These are phyloP conservation scores for Piezodorus guildinii DNA, from an alignment of 1,140 invertebrate species.

Conservation along the genomic window DNA sequence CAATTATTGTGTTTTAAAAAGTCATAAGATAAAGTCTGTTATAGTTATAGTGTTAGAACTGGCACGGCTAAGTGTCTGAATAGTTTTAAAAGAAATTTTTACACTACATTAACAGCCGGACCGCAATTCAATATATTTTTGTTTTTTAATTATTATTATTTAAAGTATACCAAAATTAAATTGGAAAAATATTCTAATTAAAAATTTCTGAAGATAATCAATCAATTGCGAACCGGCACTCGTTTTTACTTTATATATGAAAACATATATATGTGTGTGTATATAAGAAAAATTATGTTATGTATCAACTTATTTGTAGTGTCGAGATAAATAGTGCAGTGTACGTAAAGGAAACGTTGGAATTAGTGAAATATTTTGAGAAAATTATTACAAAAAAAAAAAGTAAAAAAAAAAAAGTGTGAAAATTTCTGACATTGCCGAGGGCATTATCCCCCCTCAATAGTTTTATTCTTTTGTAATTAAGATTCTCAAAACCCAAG, in stretches of 20 bases:
- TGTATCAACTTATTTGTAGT: slow-evolving; percentile 13
- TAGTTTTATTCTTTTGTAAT: slow-evolving; percentile 8
- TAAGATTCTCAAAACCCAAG: background rate
- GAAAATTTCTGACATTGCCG: background rate
- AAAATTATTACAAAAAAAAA: background rate
- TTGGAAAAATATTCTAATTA: background rate
- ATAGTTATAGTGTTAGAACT: background rate
- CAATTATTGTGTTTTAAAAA: slow-evolving; percentile 14
- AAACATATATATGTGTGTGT: slow-evolving; percentile 18
- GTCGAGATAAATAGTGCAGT: background rate
- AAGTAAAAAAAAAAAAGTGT: background rate
- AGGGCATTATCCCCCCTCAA: slow-evolving; percentile 7
- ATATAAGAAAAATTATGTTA: slow-evolving; percentile 14
- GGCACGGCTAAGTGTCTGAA: slow-evolving; percentile 7
- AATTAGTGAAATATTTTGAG: background rate
- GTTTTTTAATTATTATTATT: too few relatives aligned
- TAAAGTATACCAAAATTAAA: background rate
- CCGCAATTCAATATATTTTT: slow-evolving; percentile 7
- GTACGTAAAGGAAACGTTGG: slow-evolving; percentile 1
- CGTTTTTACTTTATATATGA: slow-evolving; percentile 12
- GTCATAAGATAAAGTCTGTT: slow-evolving; percentile 22
- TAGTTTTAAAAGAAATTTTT: slow-evolving; percentile 10
- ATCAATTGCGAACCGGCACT: slow-evolving; percentile 3
- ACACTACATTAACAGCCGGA: slow-evolving; percentile 1
- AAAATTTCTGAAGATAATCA: background rate